Conservation (phyloP, 2,888 invertebrate genomes). For the Urechis unicinctus region DNA sequence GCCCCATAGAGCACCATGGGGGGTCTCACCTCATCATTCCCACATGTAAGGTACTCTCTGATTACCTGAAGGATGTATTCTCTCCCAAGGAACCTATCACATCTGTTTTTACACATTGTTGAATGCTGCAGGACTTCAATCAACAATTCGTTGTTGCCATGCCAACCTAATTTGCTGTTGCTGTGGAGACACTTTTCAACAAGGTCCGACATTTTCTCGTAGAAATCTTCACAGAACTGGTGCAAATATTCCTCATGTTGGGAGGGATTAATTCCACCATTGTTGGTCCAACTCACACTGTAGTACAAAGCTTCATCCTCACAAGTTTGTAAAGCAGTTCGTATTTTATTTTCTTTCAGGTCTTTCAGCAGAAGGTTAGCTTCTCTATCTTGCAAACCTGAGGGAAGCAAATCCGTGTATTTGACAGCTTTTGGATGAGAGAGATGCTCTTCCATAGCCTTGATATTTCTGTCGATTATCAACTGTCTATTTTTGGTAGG, state of each 20-base stretch:
- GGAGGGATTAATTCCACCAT: neutral
- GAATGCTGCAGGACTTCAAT: slow-evolving; percentile 16
- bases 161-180: neutral
- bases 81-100: slow-evolving; percentile 18
- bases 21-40: neutral
- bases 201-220: slow-evolving; percentile 6
- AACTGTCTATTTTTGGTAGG: too few species aligned
- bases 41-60: slow-evolving; percentile 8
- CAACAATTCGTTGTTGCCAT: neutral
- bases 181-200: neutral
- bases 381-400: too few species aligned
- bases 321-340: too few species aligned
- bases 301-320: too few species aligned
- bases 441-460: too few species aligned
- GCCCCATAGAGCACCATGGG: slow-evolving; percentile 14
- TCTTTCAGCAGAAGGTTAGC: too few species aligned
- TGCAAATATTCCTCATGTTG: slow-evolving; percentile 10
- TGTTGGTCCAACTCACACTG: too few species aligned
- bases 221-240: slow-evolving; percentile 9
- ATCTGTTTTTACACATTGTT: slow-evolving; percentile 11
- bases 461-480: too few species aligned
- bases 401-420: too few species aligned
- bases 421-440: too few species aligned
- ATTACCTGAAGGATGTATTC: slow-evolving; percentile 9
- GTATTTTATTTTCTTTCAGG: too few species aligned